Conservation (phyloP, 2,797 vertebrate genomes). For the Cuculus canorus region DNA sequence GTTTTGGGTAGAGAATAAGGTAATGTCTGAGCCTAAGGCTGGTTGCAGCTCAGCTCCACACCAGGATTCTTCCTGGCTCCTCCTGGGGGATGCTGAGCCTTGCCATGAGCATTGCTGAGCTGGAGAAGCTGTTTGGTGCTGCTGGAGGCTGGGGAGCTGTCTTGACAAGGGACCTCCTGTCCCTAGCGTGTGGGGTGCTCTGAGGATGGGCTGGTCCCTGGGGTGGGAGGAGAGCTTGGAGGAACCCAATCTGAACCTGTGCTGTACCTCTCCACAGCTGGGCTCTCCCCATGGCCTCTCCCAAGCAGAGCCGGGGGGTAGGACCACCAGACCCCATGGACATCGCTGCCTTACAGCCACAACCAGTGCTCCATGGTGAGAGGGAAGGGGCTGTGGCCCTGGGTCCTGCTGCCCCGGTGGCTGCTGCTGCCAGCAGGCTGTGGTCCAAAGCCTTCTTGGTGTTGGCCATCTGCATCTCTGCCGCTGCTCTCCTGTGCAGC, state of each 20-base stretch:
- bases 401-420: rapidly evolving
- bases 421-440: rapidly evolving
- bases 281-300: background rate
- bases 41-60: rapidly evolving
- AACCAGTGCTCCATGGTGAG: rapidly evolving
- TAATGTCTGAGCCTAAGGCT: rapidly evolving
- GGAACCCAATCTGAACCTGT: background rate
- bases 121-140: background rate
- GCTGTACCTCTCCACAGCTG: background rate
- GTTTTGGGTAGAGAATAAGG: background rate
- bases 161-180: rapidly evolving
- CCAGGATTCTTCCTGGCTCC: background rate
- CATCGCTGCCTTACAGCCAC: rapidly evolving
- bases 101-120: background rate
- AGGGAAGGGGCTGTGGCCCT: rapidly evolving
- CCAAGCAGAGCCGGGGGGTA: background rate
- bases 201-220: background rate
- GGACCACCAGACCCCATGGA: rapidly evolving
- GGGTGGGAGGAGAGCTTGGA: background rate
- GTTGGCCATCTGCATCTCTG: background rate
- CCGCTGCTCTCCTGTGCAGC: rapidly evolving
- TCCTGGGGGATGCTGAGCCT: background rate
- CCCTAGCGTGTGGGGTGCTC: background rate
- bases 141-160: background rate
- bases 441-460: background rate